Conservation (phyloP, 2,113 vertebrate genomes). For the Chloebia gouldiae region DNA sequence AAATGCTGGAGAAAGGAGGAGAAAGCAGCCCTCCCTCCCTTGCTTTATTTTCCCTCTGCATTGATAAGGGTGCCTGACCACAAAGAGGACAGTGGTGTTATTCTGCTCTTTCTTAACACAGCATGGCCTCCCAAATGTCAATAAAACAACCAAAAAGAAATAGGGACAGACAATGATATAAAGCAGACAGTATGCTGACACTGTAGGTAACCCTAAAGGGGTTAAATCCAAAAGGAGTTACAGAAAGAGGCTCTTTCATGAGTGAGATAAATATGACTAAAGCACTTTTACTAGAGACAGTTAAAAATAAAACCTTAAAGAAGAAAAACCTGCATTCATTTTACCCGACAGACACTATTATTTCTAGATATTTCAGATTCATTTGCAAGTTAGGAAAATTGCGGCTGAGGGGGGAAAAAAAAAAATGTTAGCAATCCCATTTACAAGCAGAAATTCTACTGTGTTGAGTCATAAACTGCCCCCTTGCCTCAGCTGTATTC, state of each 20-base stretch:
- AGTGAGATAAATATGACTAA: slow-evolving; percentile 54
- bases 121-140: not conserved
- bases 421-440: not conserved
- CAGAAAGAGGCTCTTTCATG: slow-evolving; percentile 18
- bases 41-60: accelerated
- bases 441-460: slow-evolving; percentile 49
- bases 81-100: not conserved
- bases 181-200: not conserved
- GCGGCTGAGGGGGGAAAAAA: not conserved
- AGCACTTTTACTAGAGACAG: slow-evolving; percentile 51
- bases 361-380: slow-evolving; percentile 54
- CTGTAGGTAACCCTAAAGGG: not conserved
- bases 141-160: not conserved
- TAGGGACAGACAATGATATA: not conserved
- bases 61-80: not conserved
- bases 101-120: not conserved
- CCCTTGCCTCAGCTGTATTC: slow-evolving; percentile 55
- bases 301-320: slow-evolving; percentile 62
- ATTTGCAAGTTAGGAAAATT: slow-evolving; percentile 56
- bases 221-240: not conserved
- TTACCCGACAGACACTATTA: slow-evolving; percentile 41
- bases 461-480: slow-evolving; percentile 59
- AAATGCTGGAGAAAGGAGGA: not conserved
- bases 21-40: not conserved
- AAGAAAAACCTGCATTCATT: slow-evolving; percentile 41